Evolutionary conservation across 2,797 vertebrate genomes (phyloP).

Genomic region (Margarornis squamiger): DNA sequence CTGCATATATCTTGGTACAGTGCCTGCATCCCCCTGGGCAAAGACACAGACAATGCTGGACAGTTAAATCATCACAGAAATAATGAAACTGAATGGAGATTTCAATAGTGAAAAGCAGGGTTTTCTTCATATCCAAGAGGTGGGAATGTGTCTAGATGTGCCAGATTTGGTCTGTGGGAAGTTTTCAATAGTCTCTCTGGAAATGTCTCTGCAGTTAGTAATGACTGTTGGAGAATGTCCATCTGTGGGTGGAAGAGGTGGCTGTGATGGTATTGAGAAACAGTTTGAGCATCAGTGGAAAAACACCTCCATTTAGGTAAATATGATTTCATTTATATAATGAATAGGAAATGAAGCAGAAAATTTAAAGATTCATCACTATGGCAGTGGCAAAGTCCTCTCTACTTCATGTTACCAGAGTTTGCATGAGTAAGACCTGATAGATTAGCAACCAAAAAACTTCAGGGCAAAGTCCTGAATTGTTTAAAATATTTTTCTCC

Average conservation of each 20-base stretch:
- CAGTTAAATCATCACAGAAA: not conserved
- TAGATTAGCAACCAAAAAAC: not conserved
- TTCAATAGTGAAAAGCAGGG: not conserved
- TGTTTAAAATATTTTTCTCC: not conserved
- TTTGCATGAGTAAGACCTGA: not conserved
- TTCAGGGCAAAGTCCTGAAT: not conserved
- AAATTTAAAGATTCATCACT: constrained; percentile 3
- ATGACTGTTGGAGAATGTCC: not conserved
- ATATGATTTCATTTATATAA: not conserved
- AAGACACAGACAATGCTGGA: not conserved
- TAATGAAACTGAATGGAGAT: not conserved
- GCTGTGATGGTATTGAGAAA: not conserved
- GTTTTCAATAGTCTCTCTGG: not conserved
- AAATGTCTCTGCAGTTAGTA: not conserved
- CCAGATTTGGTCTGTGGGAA: not conserved
- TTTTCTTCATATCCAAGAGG: not conserved
- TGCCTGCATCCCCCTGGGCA: not conserved
- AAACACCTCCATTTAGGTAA: not conserved
- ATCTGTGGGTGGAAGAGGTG: not conserved
- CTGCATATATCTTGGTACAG: not conserved
- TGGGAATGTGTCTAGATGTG: not conserved
- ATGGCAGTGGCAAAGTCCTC: not conserved
- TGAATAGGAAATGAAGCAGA: not conserved
- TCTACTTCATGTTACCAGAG: not conserved
- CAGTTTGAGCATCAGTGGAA: not conserved